Evolutionary conservation across 92 coral and sea anemone species (phyloP).

Genomic region (Bergia sp.): DNA sequence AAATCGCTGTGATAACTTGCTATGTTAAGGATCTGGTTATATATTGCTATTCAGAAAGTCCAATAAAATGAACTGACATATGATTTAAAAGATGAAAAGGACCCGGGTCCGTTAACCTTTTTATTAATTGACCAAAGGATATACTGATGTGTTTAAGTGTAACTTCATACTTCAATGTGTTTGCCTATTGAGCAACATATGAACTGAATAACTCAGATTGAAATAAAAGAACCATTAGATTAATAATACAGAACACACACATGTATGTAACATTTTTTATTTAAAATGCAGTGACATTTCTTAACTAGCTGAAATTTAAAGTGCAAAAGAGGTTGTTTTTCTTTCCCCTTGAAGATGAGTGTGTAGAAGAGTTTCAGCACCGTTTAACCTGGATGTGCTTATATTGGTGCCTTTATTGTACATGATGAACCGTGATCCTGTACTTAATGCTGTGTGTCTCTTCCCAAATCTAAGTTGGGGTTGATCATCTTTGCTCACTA

Average conservation of each 20-base stretch:
- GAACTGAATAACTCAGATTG: neutral
- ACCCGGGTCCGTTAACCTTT: neutral
- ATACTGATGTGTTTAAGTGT: neutral
- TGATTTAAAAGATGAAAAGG: neutral
- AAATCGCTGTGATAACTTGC: neutral
- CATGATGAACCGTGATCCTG: neutral
- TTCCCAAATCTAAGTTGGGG: neutral
- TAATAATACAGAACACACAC: neutral
- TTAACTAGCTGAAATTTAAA: neutral
- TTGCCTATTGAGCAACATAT: neutral
- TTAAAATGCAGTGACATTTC: neutral
- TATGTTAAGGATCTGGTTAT: neutral
- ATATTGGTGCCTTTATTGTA: neutral
- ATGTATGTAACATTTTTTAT: neutral
- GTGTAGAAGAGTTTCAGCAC: neutral
- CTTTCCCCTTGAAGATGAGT: neutral
- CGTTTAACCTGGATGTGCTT: neutral
- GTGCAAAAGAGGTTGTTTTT: neutral
- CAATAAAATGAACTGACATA: neutral
- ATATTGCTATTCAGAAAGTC: neutral
- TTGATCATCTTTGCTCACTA: neutral
- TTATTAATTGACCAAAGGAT: neutral
- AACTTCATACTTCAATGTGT: neutral
- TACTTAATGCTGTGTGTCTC: neutral
- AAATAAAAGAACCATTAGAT: neutral